Evolutionary conservation across 2,888 invertebrate species (phyloP).

Genomic region (Dynastes maya): DNA sequence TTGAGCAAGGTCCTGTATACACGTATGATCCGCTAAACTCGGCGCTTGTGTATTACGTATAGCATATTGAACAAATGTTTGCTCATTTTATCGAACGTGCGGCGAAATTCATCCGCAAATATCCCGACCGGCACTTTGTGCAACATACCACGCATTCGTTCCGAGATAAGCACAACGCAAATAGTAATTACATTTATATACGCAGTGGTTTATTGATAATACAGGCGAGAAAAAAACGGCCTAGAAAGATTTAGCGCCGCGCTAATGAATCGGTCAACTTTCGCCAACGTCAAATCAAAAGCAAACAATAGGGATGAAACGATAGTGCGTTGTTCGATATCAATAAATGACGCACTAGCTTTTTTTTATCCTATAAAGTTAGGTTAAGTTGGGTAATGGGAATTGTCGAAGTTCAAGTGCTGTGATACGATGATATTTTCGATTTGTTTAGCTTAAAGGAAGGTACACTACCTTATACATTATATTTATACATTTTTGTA

Average conservation of each 20-base stretch:
- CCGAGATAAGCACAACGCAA: no score
- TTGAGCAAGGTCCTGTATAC: background rate
- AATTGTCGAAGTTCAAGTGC: no score
- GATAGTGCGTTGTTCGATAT: background rate
- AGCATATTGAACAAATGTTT: background rate
- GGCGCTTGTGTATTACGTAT: background rate
- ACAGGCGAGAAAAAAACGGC: background rate
- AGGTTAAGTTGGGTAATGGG: no score
- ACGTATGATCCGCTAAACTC: background rate
- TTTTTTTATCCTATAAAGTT: background rate
- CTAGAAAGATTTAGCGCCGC: background rate
- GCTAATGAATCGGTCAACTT: background rate
- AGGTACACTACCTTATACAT: no score
- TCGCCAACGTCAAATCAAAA: background rate
- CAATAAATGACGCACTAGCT: background rate
- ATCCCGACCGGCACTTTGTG: background rate
- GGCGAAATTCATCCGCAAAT: background rate
- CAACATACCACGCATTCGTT: background rate
- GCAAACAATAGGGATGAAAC: constrained; percentile 3
- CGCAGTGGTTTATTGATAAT: background rate
- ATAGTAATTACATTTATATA: no score
- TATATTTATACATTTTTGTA: no score
- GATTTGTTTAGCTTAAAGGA: no score
- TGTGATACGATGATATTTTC: no score
- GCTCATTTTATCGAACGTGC: background rate